phyloP scores from a whole-genome alignment of 2,888 invertebrate species.

The Ormyrus thymus region DNA sequence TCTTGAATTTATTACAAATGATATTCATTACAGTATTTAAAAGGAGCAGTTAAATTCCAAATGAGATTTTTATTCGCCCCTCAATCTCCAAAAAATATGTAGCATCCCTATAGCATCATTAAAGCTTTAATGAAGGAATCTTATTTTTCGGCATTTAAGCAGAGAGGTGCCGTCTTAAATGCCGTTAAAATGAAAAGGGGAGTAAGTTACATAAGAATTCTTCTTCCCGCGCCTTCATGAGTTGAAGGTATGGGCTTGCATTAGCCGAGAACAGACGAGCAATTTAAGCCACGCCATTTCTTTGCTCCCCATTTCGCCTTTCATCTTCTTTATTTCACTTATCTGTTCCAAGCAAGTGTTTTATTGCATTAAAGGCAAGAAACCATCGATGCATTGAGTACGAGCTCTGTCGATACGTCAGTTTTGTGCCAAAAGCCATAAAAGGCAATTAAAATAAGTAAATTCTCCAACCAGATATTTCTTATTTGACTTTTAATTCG shows the following conservation, averaged over 20 bases:
- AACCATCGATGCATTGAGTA: no score
- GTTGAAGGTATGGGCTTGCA: background rate
- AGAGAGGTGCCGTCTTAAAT: conserved; percentile 6
- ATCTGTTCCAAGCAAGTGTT: background rate
- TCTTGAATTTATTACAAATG: no score
- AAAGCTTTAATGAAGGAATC: conserved; percentile 17
- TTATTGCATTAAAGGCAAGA: no score
- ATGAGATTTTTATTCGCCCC: background rate
- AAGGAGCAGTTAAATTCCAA: no score
- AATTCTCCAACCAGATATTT: no score
- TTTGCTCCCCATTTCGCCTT: background rate
- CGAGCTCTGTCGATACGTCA: no score
- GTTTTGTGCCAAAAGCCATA: no score
- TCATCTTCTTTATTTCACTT: conserved; percentile 31
- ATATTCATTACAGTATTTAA: no score
- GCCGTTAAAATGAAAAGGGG: conserved; percentile 22
- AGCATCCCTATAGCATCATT: background rate
- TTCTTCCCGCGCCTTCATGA: no score
- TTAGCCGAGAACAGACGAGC: conserved; percentile 38
- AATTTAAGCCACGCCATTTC: conserved; percentile 24
- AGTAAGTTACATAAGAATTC: conserved; percentile 13
- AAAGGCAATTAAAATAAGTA: no score
- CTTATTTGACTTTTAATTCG: no score
- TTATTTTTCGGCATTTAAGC: conserved; percentile 17
- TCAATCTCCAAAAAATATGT: background rate